These are phyloP conservation scores for Rafetus swinhoei DNA, from an alignment of 2,113 vertebrate genomes.

Conservation along the genomic window DNA sequence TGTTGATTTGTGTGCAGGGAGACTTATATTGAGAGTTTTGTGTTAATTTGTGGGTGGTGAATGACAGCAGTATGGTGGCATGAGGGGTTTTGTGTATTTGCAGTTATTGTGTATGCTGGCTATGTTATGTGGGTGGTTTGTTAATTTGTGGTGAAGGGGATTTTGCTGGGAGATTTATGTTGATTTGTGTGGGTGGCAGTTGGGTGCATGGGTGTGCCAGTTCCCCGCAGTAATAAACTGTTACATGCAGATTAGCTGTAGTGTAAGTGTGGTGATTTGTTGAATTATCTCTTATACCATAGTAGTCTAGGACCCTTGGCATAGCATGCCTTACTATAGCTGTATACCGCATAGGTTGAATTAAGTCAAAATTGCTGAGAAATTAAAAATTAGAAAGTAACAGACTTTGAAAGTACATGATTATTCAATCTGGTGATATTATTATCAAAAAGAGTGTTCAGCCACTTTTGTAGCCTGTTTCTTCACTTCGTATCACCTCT, in stretches of 20 bases:
- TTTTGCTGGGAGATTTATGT: background rate
- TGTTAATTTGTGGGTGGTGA: background rate
- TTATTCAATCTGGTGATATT: background rate
- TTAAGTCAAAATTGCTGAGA: background rate
- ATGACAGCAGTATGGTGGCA: background rate
- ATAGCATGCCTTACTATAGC: background rate
- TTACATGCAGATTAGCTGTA: background rate
- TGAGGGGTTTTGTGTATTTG: background rate
- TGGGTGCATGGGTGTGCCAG: background rate
- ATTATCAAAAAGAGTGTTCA: background rate
- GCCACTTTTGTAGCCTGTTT: background rate
- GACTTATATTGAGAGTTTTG: background rate
- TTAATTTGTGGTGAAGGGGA: background rate
- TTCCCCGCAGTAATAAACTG: background rate
- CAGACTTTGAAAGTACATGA: background rate
- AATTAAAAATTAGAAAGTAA: background rate
- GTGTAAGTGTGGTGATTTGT: background rate
- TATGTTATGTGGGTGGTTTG: background rate
- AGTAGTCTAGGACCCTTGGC: background rate
- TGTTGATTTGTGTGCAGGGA: background rate
- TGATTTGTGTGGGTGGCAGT: background rate
- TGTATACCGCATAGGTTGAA: background rate
- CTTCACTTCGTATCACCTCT: background rate
- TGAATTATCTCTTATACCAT: background rate
- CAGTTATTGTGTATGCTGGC: background rate